Conservation (phyloP, 2,797 vertebrate genomes). For the Parauchenoglanis punctatus region DNA sequence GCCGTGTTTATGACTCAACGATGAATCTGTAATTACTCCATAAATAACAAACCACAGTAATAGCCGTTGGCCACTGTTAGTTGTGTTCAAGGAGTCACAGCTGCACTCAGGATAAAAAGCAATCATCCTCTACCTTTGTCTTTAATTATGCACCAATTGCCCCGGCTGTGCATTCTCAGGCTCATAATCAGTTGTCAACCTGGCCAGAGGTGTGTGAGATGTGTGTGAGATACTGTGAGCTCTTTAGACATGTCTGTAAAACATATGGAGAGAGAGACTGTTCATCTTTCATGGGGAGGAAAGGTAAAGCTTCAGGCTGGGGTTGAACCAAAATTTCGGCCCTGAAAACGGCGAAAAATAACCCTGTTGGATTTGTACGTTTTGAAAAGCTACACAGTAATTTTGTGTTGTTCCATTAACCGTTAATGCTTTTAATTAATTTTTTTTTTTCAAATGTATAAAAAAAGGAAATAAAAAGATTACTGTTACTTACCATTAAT, state of each 20-base stretch:
- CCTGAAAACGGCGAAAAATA: not conserved
- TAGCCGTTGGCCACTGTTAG: conserved; percentile 35
- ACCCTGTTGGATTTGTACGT: conserved; percentile 7
- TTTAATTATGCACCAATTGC: conserved; percentile 22
- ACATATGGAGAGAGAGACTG: not conserved
- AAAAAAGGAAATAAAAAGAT: not conserved
- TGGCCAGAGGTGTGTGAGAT: conserved; percentile 47
- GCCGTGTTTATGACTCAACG: conserved; percentile 47
- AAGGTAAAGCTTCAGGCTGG: not conserved
- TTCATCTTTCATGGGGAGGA: conserved; percentile 20
- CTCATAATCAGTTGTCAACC: conserved; percentile 7
- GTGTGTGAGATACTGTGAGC: conserved; percentile 15
- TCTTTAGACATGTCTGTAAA: conserved; percentile 14
- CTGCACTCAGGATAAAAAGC: conserved; percentile 22
- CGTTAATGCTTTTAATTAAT: not conserved
- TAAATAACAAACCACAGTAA: conserved; percentile 51
- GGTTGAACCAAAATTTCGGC: not conserved
- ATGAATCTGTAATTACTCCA: conserved; percentile 57
- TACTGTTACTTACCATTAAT: not conserved
- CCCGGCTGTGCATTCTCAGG: conserved; percentile 15
- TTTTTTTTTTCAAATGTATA: not conserved
- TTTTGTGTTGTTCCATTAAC: not conserved
- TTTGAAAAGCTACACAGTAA: not conserved
- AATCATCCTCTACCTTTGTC: not conserved
- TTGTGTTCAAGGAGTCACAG: conserved; percentile 33